Evolutionary conservation across 2,113 vertebrate genomes (phyloP).

Genomic region (Emydura subglobosa): DNA sequence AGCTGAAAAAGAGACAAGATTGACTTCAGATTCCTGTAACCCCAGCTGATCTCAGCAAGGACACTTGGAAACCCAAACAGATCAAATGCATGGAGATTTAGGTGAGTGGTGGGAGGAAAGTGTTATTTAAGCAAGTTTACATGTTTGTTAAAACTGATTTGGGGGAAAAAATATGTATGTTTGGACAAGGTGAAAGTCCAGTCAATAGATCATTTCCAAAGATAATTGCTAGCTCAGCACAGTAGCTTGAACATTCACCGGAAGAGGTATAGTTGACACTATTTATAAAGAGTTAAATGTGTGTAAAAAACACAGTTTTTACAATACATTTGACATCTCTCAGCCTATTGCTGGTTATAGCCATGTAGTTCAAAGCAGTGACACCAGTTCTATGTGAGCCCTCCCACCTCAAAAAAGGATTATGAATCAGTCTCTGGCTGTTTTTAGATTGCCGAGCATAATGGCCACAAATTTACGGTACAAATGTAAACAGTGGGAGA

Average conservation of each 20-base stretch:
- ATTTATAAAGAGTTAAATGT: slow-evolving; percentile 52
- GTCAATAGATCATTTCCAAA: background rate
- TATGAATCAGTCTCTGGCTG: background rate
- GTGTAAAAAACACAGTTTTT: slow-evolving; percentile 46
- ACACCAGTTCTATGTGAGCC: background rate
- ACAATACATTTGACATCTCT: slow-evolving; percentile 31
- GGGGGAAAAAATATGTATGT: background rate
- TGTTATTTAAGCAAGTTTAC: background rate
- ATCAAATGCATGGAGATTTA: background rate
- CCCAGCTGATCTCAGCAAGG: slow-evolving; percentile 31
- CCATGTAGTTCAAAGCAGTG: background rate
- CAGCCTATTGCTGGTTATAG: background rate
- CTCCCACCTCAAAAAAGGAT: background rate
- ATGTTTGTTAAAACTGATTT: slow-evolving; percentile 5
- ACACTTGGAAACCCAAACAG: background rate
- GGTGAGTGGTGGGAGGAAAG: background rate
- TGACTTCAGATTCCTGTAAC: slow-evolving; percentile 1
- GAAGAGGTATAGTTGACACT: slow-evolving; percentile 1
- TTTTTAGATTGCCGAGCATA: background rate
- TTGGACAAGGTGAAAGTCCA: background rate
- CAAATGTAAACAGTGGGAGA: background rate
- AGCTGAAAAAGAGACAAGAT: background rate
- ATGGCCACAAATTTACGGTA: slow-evolving; percentile 18
- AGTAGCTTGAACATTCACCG: slow-evolving; percentile 2
- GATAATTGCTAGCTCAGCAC: slow-evolving; percentile 11